phyloP scores from a whole-genome alignment of 2,113 vertebrate genomes.

The Zosterops pallidus region DNA sequence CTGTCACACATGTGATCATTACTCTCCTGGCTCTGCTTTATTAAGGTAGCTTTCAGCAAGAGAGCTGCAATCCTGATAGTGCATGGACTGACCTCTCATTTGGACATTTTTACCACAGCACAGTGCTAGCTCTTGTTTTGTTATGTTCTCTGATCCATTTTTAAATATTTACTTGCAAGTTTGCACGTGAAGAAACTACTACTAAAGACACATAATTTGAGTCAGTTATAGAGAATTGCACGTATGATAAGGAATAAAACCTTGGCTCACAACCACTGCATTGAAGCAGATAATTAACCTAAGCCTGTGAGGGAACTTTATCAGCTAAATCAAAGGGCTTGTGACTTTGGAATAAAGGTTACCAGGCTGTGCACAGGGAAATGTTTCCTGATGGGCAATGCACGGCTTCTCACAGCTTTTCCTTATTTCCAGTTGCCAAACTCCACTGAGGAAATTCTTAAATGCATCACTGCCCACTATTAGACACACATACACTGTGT shows the following conservation, averaged over 20 bases:
- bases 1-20: background rate
- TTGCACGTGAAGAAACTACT: background rate
- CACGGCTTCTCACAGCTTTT: background rate
- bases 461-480: background rate
- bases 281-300: background rate
- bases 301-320: background rate
- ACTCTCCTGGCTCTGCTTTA: background rate
- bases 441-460: background rate
- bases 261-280: background rate
- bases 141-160: background rate
- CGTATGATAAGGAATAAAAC: background rate
- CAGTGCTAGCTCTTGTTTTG: background rate
- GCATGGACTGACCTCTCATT: background rate
- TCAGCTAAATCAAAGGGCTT: background rate
- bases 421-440: background rate
- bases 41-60: background rate
- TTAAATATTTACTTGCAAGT: background rate
- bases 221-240: background rate
- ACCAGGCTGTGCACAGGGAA: background rate
- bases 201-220: background rate
- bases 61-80: background rate
- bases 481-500: background rate
- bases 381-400: background rate
- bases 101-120: background rate
- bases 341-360: background rate